Conservation (phyloP, 1,140 invertebrate species). For the Drosophila ananassae region DNA sequence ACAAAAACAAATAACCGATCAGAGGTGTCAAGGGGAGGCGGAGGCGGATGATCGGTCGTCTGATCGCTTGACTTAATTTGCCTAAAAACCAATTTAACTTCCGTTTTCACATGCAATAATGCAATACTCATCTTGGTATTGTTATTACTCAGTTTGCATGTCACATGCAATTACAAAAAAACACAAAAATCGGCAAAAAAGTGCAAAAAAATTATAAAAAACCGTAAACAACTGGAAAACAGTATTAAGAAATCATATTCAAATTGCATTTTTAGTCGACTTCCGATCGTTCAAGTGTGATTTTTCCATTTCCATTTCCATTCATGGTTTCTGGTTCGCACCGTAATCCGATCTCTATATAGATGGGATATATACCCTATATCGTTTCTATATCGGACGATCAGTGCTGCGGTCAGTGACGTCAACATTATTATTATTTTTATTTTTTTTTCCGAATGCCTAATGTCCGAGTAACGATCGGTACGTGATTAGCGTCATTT, state of each 20-base stretch:
- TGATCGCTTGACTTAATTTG: conserved; percentile 29
- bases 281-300: conserved; percentile 17
- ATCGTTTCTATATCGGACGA: neutral
- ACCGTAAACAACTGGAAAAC: conserved; percentile 16
- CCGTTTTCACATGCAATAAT: conserved; percentile 43
- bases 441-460: neutral
- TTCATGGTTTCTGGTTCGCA: conserved; percentile 8
- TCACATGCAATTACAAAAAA: conserved; percentile 32
- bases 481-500: conserved; percentile 48
- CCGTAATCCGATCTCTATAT: conserved; percentile 15
- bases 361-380: neutral
- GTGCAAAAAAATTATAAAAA: conserved; percentile 6
- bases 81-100: conserved; percentile 43
- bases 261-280: conserved; percentile 29
- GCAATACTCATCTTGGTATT: neutral
- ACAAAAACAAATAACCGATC: conserved; percentile 9
- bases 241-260: conserved; percentile 46
- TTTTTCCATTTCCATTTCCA: conserved; percentile 8
- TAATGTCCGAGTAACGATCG: conserved; percentile 35
- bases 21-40: conserved; percentile 18
- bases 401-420: conserved; percentile 10
- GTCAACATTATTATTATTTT: conserved; percentile 11
- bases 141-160: conserved; percentile 33
- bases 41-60: neutral
- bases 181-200: conserved; percentile 10